Percentiles rank a stretch among this genome's conserved stretches.
Evolutionary conservation across 2,888 invertebrate genomes (phyloP).

Genomic region (Pollenia angustigena): DNA sequence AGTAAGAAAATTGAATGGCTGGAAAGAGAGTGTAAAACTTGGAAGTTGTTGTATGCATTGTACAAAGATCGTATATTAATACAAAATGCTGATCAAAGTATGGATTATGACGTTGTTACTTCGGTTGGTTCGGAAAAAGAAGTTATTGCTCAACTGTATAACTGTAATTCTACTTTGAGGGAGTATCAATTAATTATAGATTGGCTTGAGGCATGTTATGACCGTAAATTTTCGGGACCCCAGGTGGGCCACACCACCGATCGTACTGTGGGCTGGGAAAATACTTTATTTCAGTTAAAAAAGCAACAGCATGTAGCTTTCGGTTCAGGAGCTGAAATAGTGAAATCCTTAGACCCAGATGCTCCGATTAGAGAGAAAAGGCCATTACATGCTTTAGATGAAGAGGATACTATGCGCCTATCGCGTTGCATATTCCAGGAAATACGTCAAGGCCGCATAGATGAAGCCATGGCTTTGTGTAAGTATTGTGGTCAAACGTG

Average conservation of each 20-base stretch:
- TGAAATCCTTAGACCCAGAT: slow-evolving; percentile 94
- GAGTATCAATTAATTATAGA: slow-evolving; percentile 94
- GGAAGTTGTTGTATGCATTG: slow-evolving; percentile 92
- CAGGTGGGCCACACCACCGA: slow-evolving; percentile 91
- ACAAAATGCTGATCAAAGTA: slow-evolving; percentile 78
- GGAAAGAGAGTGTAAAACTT: slow-evolving; percentile 93
- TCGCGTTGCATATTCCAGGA: slow-evolving; percentile 87
- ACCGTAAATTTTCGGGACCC: slow-evolving; percentile 84
- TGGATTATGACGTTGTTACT: slow-evolving; percentile 82
- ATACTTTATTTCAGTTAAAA: slow-evolving; percentile 91
- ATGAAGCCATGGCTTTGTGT: slow-evolving; percentile 93
- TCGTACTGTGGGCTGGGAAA: slow-evolving; percentile 94
- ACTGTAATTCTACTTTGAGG: slow-evolving; percentile 86
- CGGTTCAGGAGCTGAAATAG: slow-evolving; percentile 86
- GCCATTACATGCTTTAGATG: slow-evolving; percentile 93
- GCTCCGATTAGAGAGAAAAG: slow-evolving; percentile 92
- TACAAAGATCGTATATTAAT: slow-evolving; percentile 90
- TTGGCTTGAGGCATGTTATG: slow-evolving; percentile 94
- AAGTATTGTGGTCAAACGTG: slow-evolving; percentile 95
- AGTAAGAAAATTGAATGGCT: slow-evolving; percentile 85
- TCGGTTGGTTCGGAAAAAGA: slow-evolving; percentile 86
- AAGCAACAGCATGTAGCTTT: slow-evolving; percentile 86
- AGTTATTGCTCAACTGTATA: slow-evolving; percentile 83
- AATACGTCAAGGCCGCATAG: slow-evolving; percentile 93
- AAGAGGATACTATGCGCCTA: slow-evolving; percentile 89